Evolutionary conservation across 2,888 invertebrate species (phyloP).

Genomic region (Drosophila affinis): DNA sequence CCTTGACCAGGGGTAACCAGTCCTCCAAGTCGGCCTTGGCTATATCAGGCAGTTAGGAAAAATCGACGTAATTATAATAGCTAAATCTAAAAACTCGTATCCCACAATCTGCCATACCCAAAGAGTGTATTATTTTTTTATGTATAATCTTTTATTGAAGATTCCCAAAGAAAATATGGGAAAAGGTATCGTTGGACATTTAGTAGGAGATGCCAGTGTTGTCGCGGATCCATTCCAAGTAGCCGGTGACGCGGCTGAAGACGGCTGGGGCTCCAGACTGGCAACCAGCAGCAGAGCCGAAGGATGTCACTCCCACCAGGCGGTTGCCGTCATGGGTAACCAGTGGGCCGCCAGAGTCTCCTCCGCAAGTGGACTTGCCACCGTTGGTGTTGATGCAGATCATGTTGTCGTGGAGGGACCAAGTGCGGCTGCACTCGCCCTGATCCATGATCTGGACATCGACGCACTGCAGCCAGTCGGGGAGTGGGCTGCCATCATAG

Average conservation of each 20-base stretch:
- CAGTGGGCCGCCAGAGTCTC: conserved; percentile 84
- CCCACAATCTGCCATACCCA: no score
- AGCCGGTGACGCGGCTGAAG: conserved; percentile 52
- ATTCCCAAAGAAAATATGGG: neutral
- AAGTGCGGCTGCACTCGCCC: conserved; percentile 81
- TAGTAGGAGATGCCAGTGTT: conserved; percentile 52
- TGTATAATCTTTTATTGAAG: conserved; percentile 11
- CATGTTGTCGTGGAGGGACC: conserved; percentile 54
- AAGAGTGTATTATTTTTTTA: no score
- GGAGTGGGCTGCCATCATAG: conserved; percentile 71
- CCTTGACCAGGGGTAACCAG: no score
- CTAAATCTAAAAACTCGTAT: no score
- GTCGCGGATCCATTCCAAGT: conserved; percentile 55
- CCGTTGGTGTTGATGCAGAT: conserved; percentile 60
- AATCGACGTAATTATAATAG: no score
- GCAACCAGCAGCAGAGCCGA: conserved; percentile 64
- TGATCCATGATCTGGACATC: conserved; percentile 72
- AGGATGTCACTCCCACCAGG: conserved; percentile 68
- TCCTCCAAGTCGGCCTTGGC: no score
- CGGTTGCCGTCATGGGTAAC: conserved; percentile 55
- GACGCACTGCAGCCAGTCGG: conserved; percentile 68
- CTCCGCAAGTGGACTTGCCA: conserved; percentile 81
- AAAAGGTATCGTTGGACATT: neutral
- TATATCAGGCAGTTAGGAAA: no score
- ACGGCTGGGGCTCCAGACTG: conserved; percentile 51